Base-by-base conservation (phyloP, 2,113 vertebrate species). In the Cyanistes caeruleus region DNA sequence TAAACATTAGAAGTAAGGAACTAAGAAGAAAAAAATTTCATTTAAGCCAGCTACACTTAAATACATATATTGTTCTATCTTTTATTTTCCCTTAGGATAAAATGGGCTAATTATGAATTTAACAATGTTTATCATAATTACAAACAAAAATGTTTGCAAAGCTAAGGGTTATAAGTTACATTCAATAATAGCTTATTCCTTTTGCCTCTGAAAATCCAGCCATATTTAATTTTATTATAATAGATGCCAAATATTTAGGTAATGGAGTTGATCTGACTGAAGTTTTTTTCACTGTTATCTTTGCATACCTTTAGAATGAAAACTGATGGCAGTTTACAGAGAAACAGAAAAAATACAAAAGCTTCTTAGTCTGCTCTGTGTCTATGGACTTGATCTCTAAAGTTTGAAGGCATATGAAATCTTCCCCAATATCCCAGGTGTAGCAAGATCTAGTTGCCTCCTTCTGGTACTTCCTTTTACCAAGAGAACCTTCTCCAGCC, bases 101-200 rank as follows among this genome's bases (percentile, higher is more conserved):
- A 97, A 93, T 49, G 15, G 51, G 43, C 31, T 90, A 91, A 94
- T 90, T 91, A 87, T 49, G 11, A 77, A 84, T 90, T 95, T 90
- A 77, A 90, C 9, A 56, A 52, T 41, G 7, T 84, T 49, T 63
- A 37, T 80, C 39, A 35, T 80, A 85, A 80, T 73, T 90, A 46
- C 33, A 77, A 88, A 90, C 13, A 95, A 62, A 96, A 31, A 62
- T 62, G 7, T 72, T 82, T 30, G 3, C 28, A 46, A 92, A 93
- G 10, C 39, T 59, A 55, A 81, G 25, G 13, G 9, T 41, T 52
- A 51, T 63, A 46, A 53, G 9, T 11, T 73, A n/a, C 27, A 49
- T 41, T 83, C 12, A 33, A 14, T 44, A 72, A 75, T 2, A 87
- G 8, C 19, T 5, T 49, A 73, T 62, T 80, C 12, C 7, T 72